phyloP scores from a whole-genome alignment of 2,797 vertebrate genomes.

The Tiaroga cobitis region DNA sequence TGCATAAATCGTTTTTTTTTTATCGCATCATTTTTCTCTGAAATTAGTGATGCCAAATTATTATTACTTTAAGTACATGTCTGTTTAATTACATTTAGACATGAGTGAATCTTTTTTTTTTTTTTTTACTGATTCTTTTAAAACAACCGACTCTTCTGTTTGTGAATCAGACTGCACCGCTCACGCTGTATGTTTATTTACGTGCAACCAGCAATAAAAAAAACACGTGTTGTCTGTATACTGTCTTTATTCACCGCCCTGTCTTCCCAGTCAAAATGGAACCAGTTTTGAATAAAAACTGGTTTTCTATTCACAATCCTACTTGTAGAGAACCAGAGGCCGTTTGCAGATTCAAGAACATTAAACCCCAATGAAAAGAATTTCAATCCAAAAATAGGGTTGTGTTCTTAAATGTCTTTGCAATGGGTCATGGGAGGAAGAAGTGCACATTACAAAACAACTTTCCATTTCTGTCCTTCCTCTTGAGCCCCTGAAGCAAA shows the following conservation, averaged over 20 bases:
- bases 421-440: conserved; percentile 26
- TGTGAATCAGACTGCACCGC: neutral
- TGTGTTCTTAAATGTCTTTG: conserved; percentile 31
- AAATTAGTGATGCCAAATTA: neutral
- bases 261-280: neutral
- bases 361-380: neutral
- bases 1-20: neutral
- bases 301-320: neutral
- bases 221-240: neutral
- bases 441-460: conserved; percentile 35
- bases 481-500: conserved; percentile 45
- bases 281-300: neutral
- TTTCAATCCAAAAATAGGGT: neutral
- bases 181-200: neutral
- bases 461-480: conserved; percentile 25
- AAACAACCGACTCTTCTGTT: neutral
- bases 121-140: neutral
- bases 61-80: no score
- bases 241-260: neutral
- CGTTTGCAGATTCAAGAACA: neutral
- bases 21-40: neutral
- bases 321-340: neutral
- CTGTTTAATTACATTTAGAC: neutral
- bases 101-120: no score
- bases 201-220: neutral